Evolutionary conservation across 2,113 vertebrate genomes (phyloP).

Genomic region (Dendrocopos noguchii): DNA sequence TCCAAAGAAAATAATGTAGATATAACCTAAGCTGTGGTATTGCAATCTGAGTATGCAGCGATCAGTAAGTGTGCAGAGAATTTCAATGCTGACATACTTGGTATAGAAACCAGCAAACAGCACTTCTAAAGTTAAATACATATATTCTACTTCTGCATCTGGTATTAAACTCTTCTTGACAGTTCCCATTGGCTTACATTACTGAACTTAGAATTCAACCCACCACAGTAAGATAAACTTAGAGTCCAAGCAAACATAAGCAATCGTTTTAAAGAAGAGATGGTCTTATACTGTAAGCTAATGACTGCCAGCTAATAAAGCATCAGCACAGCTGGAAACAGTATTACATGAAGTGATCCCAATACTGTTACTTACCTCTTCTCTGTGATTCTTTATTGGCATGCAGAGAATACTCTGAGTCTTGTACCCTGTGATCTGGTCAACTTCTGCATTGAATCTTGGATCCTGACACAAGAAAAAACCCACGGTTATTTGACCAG

Average conservation of each 20-base stretch:
- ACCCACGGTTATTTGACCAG: slow-evolving; percentile 6
- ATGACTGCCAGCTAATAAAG: neutral
- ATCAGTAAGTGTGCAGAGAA: neutral
- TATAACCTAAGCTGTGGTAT: neutral
- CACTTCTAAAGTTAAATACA: neutral
- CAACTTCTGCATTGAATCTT: slow-evolving; percentile 96
- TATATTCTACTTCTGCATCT: neutral
- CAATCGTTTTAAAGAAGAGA: neutral
- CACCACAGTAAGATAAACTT: neutral
- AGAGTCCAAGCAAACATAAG: neutral
- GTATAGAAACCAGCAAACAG: neutral
- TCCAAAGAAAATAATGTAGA: neutral
- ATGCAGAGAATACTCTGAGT: slow-evolving; percentile 98
- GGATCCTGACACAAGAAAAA: slow-evolving; percentile 83
- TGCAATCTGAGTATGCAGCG: neutral
- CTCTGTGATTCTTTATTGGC: slow-evolving; percentile 97
- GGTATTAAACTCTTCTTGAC: neutral
- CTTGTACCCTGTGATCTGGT: slow-evolving; percentile 97
- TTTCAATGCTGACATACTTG: neutral
- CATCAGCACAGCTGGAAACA: neutral
- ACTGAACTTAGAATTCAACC: neutral
- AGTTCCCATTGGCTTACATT: slow-evolving; percentile 7
- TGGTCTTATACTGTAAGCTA: neutral
- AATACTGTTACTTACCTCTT: slow-evolving; percentile 83
- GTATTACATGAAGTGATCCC: neutral